A percentile compares a stretch with the other conserved stretches of the same genome.
phyloP scores from a whole-genome alignment of 2,113 vertebrate genomes.

The Aegithalos caudatus region DNA sequence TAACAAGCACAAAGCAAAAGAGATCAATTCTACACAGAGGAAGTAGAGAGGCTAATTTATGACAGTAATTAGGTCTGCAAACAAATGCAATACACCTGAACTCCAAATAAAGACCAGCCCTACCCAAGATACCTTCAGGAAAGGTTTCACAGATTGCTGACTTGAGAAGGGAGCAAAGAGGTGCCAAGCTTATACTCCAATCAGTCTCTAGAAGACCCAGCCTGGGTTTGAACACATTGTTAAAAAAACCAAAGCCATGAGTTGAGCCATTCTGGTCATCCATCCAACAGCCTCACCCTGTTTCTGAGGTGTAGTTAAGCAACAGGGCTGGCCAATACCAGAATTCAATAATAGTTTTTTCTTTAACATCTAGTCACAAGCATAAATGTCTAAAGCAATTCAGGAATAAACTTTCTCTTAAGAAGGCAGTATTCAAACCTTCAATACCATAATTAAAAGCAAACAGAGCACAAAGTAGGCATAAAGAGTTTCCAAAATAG shows the following conservation, averaged over 20 bases:
- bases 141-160: background rate
- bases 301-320: background rate
- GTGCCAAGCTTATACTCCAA: background rate
- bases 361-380: background rate
- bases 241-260: accelerated
- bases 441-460: background rate
- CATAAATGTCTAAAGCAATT: background rate
- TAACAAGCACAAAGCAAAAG: background rate
- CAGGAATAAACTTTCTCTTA: background rate
- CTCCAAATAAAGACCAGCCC: background rate
- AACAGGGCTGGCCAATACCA: background rate
- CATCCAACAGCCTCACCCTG: background rate
- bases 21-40: background rate
- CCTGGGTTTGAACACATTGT: background rate
- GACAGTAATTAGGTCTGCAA: background rate
- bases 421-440: background rate
- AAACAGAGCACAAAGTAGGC: background rate
- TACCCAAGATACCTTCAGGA: background rate
- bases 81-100: background rate
- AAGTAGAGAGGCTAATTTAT: background rate
- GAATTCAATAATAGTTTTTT: background rate
- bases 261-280: background rate
- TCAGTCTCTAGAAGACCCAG: background rate
- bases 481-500: background rate
- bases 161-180: background rate